phyloP scores from a whole-genome alignment of 2,797 vertebrate genomes.

The Antrozous pallidus region DNA sequence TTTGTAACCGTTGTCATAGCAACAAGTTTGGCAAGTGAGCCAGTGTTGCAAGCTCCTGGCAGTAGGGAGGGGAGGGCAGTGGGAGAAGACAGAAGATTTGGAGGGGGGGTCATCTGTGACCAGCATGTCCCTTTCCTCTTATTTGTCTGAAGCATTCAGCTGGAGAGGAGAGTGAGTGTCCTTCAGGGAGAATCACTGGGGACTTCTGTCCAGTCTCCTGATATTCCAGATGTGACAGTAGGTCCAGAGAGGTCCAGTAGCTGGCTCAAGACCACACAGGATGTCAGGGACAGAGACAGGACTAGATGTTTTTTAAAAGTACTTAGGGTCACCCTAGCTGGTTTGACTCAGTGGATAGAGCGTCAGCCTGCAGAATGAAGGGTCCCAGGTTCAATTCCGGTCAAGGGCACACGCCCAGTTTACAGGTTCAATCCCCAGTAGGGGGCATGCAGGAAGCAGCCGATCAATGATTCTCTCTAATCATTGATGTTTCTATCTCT shows the following conservation, averaged over 20 bases:
- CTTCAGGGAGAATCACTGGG: slow-evolving; percentile 30
- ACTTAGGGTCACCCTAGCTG: neutral
- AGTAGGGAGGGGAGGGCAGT: slow-evolving; percentile 70
- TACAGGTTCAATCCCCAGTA: no score
- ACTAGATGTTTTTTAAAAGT: neutral
- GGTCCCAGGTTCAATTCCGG: no score
- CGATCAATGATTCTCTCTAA: no score
- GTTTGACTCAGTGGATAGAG: no score
- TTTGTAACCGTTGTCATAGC: slow-evolving; percentile 77
- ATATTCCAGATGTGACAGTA: slow-evolving; percentile 51
- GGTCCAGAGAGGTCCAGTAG: slow-evolving; percentile 30
- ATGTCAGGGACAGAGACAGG: slow-evolving; percentile 21
- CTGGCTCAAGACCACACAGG: slow-evolving; percentile 49
- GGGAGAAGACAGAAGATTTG: slow-evolving; percentile 65
- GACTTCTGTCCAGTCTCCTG: slow-evolving; percentile 3
- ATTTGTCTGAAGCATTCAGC: slow-evolving; percentile 60
- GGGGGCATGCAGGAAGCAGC: no score
- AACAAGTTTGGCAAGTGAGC: slow-evolving; percentile 73
- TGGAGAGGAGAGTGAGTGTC: slow-evolving; percentile 6
- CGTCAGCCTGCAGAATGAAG: no score
- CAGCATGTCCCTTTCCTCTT: slow-evolving; percentile 48
- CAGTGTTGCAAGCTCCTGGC: slow-evolving; percentile 66
- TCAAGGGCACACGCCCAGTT: no score
- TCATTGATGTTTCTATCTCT: no score
- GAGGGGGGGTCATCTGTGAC: slow-evolving; percentile 55